Base-by-base conservation (phyloP, 2,888 invertebrate genomes). In the Drosophila multiciliata region DNA sequence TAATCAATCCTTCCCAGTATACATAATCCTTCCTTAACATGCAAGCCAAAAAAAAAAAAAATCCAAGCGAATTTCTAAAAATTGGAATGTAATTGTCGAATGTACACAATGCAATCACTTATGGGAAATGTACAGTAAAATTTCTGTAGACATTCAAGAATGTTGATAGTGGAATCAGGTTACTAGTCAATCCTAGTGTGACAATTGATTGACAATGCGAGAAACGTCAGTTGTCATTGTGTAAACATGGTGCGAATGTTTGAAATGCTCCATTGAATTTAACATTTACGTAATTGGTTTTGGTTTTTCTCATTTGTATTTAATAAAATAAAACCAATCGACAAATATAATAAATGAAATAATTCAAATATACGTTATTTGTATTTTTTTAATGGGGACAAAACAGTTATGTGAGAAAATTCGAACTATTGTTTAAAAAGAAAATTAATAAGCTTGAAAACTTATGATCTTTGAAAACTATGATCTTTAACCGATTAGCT, bases 181-280 rank as follows among this genome's bases (percentile, higher is more conserved):
- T 20, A 20, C 20, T 15, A 20, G 20, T 20, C 45, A 45, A 45
- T 20, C 7, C 12, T 7, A 20, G 6, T 42, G 42, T 42, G 42
- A 20, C 42, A 42, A 45, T 12, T 45, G 45, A 45, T 45, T 45
- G 45, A 45, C 45, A 45, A 45, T 45, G 45, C 45, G 20, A 45
- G 3, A 45, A 45, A 20, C 12, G 45, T 45, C 20, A 45, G 45
- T 45, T 45, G 45, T 45, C 45, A 20, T 20, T 45, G 45, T 15
- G 45, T 45, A 45, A 45, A 45, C 45, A 45, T 45, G n/a, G n/a
- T 20, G 20, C 15, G 45, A 45, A 45, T 45, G 45, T 23, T 45
- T 23, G 15, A 7, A 36, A 36, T 36, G 45, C 20, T 3, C 20
- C 45, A 15, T 45, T 45, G 20, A 45, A 45, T 45, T 23, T 15